Percentiles rank a stretch among this genome's conserved stretches.
Conservation (phyloP, 2,888 invertebrate genomes). For the Microdon myrmicae region DNA sequence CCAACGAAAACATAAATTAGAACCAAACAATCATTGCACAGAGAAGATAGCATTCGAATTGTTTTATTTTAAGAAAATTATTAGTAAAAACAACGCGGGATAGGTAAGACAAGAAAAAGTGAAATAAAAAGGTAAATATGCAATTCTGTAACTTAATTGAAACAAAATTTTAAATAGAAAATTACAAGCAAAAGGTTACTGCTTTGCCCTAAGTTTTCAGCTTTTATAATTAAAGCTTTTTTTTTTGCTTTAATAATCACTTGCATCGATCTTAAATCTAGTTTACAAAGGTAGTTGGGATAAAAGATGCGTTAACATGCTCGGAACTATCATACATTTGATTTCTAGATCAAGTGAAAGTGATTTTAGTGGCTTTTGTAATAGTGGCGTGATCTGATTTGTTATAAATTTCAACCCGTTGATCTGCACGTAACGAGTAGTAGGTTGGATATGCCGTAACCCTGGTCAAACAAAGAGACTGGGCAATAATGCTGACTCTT, state of each 20-base stretch:
- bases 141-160: conserved; percentile 45
- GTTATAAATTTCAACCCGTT: too few species aligned
- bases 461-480: too few species aligned
- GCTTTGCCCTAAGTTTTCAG: conserved; percentile 18
- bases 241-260: background rate
- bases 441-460: too few species aligned
- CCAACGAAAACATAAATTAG: conserved; percentile 15
- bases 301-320: too few species aligned
- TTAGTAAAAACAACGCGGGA: conserved; percentile 50
- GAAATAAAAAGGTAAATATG: conserved; percentile 52
- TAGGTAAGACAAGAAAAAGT: conserved; percentile 52
- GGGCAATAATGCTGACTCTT: too few species aligned
- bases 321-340: too few species aligned
- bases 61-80: conserved; percentile 21
- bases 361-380: too few species aligned
- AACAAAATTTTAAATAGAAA: conserved; percentile 32
- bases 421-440: too few species aligned
- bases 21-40: conserved; percentile 32
- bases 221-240: background rate
- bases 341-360: too few species aligned
- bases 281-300: too few species aligned
- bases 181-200: conserved; percentile 11
- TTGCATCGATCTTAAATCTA: too few species aligned
- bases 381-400: too few species aligned
- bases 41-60: conserved; percentile 34